Percentiles rank a stretch among this genome's conserved stretches.
Evolutionary conservation across 1,140 invertebrate species (phyloP).

Genomic region (Pteromalus puparum): DNA sequence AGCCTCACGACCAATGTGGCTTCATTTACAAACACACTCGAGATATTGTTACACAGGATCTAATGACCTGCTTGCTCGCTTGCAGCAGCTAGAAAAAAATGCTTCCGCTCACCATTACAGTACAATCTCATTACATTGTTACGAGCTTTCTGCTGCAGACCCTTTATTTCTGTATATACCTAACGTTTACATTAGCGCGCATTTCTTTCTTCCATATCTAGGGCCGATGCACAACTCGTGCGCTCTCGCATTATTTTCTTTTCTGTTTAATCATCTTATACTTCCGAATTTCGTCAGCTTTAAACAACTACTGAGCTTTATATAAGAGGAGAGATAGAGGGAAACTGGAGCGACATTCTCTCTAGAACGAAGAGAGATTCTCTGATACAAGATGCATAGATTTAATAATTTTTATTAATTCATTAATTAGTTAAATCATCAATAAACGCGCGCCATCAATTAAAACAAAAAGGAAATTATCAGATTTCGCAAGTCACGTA

Average conservation of each 20-base stretch:
- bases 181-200: conserved; percentile 46
- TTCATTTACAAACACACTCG: conserved; percentile 49
- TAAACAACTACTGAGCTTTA: conserved; percentile 50
- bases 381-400: conserved; percentile 69
- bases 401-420: conserved; percentile 33
- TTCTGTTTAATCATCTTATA: conserved; percentile 57
- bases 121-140: conserved; percentile 68
- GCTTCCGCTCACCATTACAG: conserved; percentile 16
- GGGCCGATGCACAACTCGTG: conserved; percentile 58
- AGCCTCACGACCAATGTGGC: conserved; percentile 50
- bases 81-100: conserved; percentile 45
- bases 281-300: conserved; percentile 53
- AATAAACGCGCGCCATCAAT: conserved; percentile 35
- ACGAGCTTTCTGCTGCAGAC: conserved; percentile 65
- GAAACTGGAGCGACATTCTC: conserved; percentile 39
- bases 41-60: conserved; percentile 42
- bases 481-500: conserved; percentile 37
- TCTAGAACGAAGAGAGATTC: conserved; percentile 63
- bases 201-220: conserved; percentile 58
- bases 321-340: conserved; percentile 43
- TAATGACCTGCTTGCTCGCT: conserved; percentile 45
- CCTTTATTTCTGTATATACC: conserved; percentile 56
- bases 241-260: conserved; percentile 41
- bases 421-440: conserved; percentile 14
- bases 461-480: conserved; percentile 18